Evolutionary conservation across 1,140 invertebrate genomes (phyloP).

Genomic region (Drosophila bocki): DNA sequence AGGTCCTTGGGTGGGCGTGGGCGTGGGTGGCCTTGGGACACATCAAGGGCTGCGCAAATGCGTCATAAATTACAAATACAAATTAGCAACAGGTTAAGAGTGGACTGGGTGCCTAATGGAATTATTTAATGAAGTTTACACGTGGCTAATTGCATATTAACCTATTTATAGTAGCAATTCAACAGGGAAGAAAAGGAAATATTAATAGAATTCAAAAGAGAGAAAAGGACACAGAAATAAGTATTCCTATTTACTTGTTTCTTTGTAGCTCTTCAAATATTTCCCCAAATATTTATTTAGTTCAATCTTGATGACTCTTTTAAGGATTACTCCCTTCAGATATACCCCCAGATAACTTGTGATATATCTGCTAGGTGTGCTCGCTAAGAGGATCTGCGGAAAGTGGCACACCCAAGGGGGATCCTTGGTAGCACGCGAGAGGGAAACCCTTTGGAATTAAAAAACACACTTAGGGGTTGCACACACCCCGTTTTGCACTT

Average conservation of each 20-base stretch:
- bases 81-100: conserved; percentile 3
- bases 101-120: neutral
- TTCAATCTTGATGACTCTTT: neutral
- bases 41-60: conserved; percentile 1
- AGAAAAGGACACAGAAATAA: too few species aligned
- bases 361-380: conserved; percentile 6
- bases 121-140: neutral
- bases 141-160: neutral
- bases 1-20: conserved; percentile 1
- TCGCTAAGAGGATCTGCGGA: conserved; percentile 5
- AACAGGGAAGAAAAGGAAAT: neutral
- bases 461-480: conserved; percentile 3
- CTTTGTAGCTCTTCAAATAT: neutral
- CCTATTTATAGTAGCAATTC: neutral
- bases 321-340: neutral
- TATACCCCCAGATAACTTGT: neutral
- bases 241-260: neutral
- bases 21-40: neutral
- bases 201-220: neutral
- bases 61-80: neutral
- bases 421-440: conserved; percentile 20
- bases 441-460: neutral
- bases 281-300: neutral
- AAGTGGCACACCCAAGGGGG: conserved; percentile 5
- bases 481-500: conserved; percentile 23